A percentile compares a stretch with the other conserved stretches of the same genome.
These are phyloP conservation scores for Poeciliopsis prolifica DNA, from an alignment of 2,113 vertebrate species.

Conservation along the genomic window DNA sequence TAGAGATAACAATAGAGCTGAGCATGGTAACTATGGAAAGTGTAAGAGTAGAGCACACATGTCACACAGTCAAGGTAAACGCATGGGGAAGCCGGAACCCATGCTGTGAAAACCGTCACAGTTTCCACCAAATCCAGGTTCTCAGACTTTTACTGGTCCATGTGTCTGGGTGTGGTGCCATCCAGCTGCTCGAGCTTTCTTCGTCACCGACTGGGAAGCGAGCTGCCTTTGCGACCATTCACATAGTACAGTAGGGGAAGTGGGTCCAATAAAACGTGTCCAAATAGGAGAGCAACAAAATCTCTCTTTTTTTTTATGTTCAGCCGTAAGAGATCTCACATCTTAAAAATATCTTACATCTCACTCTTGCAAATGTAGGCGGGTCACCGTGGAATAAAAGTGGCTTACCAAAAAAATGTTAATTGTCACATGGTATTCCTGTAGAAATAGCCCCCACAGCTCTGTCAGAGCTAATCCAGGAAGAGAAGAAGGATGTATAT, in stretches of 20 bases:
- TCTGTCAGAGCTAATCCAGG: conserved; percentile 66
- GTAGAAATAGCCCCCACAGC: conserved; percentile 73
- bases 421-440: conserved; percentile 72
- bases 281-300: conserved; percentile 23
- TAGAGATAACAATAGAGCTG: conserved; percentile 52
- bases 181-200: conserved; percentile 61
- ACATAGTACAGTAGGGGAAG: conserved; percentile 40
- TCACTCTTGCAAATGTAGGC: conserved; percentile 58
- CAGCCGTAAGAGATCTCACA: conserved; percentile 74
- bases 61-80: conserved; percentile 36
- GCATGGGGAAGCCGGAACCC: conserved; percentile 43
- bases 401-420: conserved; percentile 76
- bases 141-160: conserved; percentile 66
- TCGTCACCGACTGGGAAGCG: conserved; percentile 28
- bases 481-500: conserved; percentile 53
- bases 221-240: conserved; percentile 43
- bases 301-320: conserved; percentile 73
- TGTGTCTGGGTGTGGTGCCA: conserved; percentile 70
- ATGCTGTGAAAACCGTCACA: conserved; percentile 49
- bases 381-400: conserved; percentile 77
- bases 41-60: conserved; percentile 45
- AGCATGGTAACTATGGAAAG: conserved; percentile 56
- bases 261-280: conserved; percentile 45
- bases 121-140: conserved; percentile 73
- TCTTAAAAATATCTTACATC: conserved; percentile 73